These are phyloP conservation scores for Drosophila lacertosa DNA, from an alignment of 1,140 invertebrate genomes.

Conservation along the genomic window DNA sequence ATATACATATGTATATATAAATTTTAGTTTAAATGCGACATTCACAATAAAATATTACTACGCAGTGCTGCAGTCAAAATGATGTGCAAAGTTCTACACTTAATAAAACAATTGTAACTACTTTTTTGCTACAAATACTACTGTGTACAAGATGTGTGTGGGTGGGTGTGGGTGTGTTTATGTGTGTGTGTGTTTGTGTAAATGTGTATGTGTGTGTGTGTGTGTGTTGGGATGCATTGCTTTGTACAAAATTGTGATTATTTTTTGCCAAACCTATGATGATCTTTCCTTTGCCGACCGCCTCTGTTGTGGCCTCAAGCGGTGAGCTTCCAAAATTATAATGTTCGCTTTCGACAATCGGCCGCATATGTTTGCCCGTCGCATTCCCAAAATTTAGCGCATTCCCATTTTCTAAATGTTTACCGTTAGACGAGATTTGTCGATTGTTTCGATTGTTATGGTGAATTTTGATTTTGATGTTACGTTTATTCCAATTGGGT, in stretches of 20 bases:
- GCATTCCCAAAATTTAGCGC: constrained; percentile 24
- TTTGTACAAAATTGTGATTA: constrained; percentile 69
- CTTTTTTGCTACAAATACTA: constrained; percentile 18
- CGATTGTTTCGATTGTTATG: constrained; percentile 31
- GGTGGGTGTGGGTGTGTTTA: constrained; percentile 24
- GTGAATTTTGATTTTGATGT: constrained; percentile 41
- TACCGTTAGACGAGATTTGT: constrained; percentile 11
- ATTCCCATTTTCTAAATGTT: constrained; percentile 55
- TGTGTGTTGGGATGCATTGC: constrained; percentile 54
- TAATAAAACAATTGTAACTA: constrained; percentile 9
- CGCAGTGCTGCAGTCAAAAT: constrained; percentile 19
- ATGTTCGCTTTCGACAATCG: constrained; percentile 79
- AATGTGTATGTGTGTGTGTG: constrained; percentile 22
- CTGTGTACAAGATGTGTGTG: constrained; percentile 9
- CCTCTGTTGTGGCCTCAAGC: constrained; percentile 49
- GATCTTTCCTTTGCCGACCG: constrained; percentile 80
- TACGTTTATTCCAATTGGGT: constrained; percentile 42
- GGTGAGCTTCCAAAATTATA: constrained; percentile 64
- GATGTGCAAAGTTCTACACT: constrained; percentile 26
- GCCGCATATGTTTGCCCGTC: constrained; percentile 73
- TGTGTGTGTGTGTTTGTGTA: constrained; percentile 26
- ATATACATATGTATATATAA: not conserved
- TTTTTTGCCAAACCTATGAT: constrained; percentile 84
- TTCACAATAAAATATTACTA: constrained; percentile 11
- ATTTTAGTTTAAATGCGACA: constrained; percentile 11